Evolutionary conservation across 2,113 vertebrate genomes (phyloP).

Genomic region (Melanotaenia duboulayi): DNA sequence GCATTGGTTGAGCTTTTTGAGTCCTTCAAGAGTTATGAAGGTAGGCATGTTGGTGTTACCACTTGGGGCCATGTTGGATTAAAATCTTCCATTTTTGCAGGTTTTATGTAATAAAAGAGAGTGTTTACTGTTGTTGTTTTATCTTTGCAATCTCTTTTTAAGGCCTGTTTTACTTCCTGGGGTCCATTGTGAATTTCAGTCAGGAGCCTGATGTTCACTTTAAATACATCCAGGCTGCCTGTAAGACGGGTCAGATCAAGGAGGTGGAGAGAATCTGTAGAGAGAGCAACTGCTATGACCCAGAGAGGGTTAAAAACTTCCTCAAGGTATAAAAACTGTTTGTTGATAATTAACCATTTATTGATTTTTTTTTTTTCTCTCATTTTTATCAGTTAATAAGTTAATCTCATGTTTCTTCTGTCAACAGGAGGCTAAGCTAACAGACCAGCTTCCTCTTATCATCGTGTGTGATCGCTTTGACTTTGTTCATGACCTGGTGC

Average conservation of each 20-base stretch:
- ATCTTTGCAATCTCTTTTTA: constrained; percentile 35
- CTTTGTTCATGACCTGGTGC: constrained; percentile 92
- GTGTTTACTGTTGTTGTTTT: constrained; percentile 26
- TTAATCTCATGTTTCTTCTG: constrained; percentile 7
- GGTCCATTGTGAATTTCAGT: constrained; percentile 96
- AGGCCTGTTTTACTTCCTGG: constrained; percentile 96
- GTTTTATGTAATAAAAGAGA: not conserved
- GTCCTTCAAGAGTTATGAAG: constrained; percentile 95
- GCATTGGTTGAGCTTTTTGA: constrained; percentile 93
- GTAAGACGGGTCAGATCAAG: constrained; percentile 95
- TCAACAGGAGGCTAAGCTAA: constrained; percentile 90
- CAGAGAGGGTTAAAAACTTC: constrained; percentile 94
- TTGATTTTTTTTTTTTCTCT: not conserved
- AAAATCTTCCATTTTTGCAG: not conserved
- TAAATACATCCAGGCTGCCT: constrained; percentile 95
- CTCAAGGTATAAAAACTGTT: constrained; percentile 83
- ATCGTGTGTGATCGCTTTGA: constrained; percentile 94
- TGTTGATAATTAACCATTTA: too few species aligned
- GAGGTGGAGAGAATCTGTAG: constrained; percentile 94
- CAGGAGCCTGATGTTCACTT: constrained; percentile 95
- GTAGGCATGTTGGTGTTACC: constrained; percentile 70
- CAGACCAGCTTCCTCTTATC: constrained; percentile 94
- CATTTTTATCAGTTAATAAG: not conserved
- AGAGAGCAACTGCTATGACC: constrained; percentile 93
- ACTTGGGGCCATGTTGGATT: not conserved